Evolutionary conservation across 2,113 vertebrate species (phyloP).

Genomic region (Anoura caudifer): DNA sequence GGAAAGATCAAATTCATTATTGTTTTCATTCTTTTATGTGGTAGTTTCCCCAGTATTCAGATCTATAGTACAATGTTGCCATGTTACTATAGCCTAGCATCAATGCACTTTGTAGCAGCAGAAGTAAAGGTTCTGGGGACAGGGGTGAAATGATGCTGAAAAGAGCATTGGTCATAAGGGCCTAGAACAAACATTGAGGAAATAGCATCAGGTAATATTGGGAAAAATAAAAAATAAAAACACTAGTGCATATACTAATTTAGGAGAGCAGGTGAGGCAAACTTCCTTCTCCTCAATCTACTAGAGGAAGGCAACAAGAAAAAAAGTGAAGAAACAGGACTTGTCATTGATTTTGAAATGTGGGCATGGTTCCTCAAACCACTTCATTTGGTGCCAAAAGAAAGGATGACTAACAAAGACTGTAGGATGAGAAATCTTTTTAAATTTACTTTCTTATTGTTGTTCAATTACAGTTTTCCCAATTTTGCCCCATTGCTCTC

Average conservation of each 20-base stretch:
- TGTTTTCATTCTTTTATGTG: not conserved
- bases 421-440: not conserved
- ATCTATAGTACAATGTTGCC: not conserved
- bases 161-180: not conserved
- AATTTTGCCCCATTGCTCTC: too few species aligned
- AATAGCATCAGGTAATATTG: not conserved
- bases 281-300: not conserved
- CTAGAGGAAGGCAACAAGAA: not conserved
- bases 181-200: not conserved
- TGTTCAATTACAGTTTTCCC: too few species aligned
- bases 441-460: too few species aligned
- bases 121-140: not conserved
- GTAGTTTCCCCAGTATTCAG: not conserved
- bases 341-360: rapidly evolving
- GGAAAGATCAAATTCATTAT: not conserved
- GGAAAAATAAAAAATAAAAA: not conserved
- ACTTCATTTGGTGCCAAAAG: not conserved
- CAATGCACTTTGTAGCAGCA: not conserved
- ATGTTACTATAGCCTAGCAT: not conserved
- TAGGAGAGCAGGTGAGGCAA: not conserved
- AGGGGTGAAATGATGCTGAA: not conserved
- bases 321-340: not conserved
- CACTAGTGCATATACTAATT: not conserved
- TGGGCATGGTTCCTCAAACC: not conserved
- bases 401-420: not conserved